Percentiles rank a stretch among this genome's conserved stretches.
phyloP scores from a whole-genome alignment of 1,140 invertebrate species.

The Coenobita brevimanus region DNA sequence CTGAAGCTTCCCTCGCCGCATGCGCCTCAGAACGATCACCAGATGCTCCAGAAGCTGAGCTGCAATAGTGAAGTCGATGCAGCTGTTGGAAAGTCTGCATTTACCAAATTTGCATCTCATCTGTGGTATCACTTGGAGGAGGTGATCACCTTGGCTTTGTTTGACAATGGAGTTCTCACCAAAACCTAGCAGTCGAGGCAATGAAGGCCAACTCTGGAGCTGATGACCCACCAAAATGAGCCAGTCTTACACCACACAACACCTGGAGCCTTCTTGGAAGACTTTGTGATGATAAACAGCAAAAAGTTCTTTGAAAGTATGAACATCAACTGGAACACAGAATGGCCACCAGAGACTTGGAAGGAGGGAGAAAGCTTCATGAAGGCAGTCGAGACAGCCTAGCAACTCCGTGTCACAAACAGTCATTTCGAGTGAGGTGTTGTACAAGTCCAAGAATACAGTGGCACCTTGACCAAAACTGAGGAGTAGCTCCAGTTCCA shows the following conservation, averaged over 20 bases:
- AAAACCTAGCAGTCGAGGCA: neutral
- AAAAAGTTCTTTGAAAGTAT: neutral
- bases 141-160: slow-evolving; percentile 16
- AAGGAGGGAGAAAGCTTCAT: neutral
- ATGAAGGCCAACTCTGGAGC: too few species aligned
- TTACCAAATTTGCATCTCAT: neutral
- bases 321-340: neutral
- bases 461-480: neutral
- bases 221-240: too few species aligned
- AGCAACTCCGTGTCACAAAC: neutral
- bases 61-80: neutral
- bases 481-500: neutral
- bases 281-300: neutral
- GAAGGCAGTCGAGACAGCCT: neutral
- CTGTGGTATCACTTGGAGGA: slow-evolving; percentile 39
- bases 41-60: slow-evolving; percentile 11
- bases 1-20: neutral
- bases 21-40: slow-evolving; percentile 8
- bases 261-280: neutral
- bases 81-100: neutral
- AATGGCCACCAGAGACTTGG: neutral
- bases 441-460: neutral
- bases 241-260: neutral
- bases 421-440: too few species aligned
- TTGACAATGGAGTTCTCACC: neutral